phyloP scores from a whole-genome alignment of 2,797 vertebrate species.

The Hippopotamyrus pictus region DNA sequence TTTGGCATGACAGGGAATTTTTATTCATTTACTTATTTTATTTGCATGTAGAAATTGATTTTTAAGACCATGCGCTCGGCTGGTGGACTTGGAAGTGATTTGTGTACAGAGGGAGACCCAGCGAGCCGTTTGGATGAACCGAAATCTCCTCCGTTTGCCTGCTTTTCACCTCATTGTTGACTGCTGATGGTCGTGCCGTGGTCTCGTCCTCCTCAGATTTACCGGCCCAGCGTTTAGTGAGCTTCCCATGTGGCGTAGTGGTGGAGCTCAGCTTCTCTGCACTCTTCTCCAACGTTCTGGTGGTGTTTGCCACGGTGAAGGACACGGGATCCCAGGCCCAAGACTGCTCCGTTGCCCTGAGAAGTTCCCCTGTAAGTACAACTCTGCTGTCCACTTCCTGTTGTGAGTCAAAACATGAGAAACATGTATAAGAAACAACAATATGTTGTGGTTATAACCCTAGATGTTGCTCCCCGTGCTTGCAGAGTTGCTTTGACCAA shows the following conservation, averaged over 20 bases:
- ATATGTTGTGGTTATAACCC: neutral
- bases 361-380: constrained; percentile 59
- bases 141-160: neutral
- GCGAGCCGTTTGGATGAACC: neutral
- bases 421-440: neutral
- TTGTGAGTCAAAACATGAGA: neutral
- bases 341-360: constrained; percentile 61
- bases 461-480: neutral
- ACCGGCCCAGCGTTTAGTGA: constrained; percentile 50
- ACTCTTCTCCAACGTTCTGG: constrained; percentile 76
- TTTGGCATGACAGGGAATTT: neutral
- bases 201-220: constrained; percentile 50
- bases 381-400: neutral
- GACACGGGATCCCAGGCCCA: constrained; percentile 28
- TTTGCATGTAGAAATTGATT: neutral
- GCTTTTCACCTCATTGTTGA: too few species aligned
- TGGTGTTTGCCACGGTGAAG: constrained; percentile 65
- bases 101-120: neutral
- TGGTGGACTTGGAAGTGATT: neutral
- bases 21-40: neutral
- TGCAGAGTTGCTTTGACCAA: neutral
- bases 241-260: constrained; percentile 61
- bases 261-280: constrained; percentile 70
- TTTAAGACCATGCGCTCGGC: neutral
- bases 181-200: neutral